Evolutionary conservation across 2,888 invertebrate species (phyloP).

Genomic region (Phyto melanocephala): DNA sequence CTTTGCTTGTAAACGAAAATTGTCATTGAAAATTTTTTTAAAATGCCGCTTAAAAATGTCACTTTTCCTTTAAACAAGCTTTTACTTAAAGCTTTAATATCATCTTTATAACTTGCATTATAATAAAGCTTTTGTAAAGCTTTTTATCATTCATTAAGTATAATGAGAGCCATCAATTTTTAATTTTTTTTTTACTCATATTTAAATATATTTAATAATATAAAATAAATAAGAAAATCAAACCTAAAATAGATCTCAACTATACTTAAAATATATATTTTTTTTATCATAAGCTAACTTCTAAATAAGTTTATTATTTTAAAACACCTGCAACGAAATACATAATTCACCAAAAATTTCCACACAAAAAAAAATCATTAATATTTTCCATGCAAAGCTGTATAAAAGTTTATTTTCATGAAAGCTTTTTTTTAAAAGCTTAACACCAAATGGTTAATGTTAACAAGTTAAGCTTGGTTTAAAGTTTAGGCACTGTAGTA

Average conservation of each 20-base stretch:
- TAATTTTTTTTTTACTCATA: neutral
- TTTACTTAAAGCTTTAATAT: neutral
- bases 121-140: slow-evolving; percentile 49
- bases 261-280: slow-evolving; percentile 31
- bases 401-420: no score
- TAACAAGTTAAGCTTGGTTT: no score
- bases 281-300: slow-evolving; percentile 5
- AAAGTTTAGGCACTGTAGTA: no score
- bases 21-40: no score
- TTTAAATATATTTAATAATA: neutral
- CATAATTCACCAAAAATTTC: slow-evolving; percentile 32
- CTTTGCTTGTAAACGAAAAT: no score
- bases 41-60: no score
- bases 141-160: neutral
- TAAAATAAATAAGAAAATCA: slow-evolving; percentile 1
- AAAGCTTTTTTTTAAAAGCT: no score
- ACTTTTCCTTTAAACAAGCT: neutral
- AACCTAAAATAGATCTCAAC: slow-evolving; percentile 64
- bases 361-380: slow-evolving; percentile 16
- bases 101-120: neutral
- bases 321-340: slow-evolving; percentile 7
- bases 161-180: slow-evolving; percentile 3
- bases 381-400: no score
- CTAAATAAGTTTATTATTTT: neutral
- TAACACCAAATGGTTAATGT: no score